Evolutionary conservation across 1,140 invertebrate genomes (phyloP).

Genomic region (Diabrotica undecimpunctata): DNA sequence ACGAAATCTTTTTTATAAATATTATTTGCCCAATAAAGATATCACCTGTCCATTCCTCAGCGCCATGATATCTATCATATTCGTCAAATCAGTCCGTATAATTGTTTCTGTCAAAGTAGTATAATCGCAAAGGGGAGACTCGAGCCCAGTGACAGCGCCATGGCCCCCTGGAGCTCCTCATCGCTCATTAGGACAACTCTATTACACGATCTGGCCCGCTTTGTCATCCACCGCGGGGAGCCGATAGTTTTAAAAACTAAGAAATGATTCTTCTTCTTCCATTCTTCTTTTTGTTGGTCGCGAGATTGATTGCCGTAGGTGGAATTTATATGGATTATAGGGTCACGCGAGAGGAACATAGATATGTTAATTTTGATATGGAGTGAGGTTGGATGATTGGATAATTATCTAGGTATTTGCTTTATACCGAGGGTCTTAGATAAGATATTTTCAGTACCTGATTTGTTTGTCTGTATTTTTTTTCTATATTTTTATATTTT

Average conservation of each 20-base stretch:
- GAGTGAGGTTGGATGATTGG: not conserved
- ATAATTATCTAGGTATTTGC: not conserved
- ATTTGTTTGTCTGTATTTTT: no score
- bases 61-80: not conserved
- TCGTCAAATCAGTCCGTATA: not conserved
- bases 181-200: conserved; percentile 38
- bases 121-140: not conserved
- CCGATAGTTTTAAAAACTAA: conserved; percentile 1
- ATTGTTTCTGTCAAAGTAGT: conserved; percentile 15
- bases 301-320: not conserved
- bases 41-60: not conserved
- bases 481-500: no score
- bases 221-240: conserved; percentile 31
- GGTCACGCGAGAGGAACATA: not conserved
- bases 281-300: not conserved
- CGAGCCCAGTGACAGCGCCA: conserved; percentile 12
- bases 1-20: no score
- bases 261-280: not conserved
- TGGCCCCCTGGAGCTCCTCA: conserved; percentile 24
- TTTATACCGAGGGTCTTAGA: not conserved
- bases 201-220: conserved; percentile 28
- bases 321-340: not conserved
- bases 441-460: no score
- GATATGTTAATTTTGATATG: not conserved
- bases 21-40: not conserved